These are phyloP conservation scores for Bubo blakistoni DNA, from an alignment of 2,113 vertebrate species.

Conservation along the genomic window DNA sequence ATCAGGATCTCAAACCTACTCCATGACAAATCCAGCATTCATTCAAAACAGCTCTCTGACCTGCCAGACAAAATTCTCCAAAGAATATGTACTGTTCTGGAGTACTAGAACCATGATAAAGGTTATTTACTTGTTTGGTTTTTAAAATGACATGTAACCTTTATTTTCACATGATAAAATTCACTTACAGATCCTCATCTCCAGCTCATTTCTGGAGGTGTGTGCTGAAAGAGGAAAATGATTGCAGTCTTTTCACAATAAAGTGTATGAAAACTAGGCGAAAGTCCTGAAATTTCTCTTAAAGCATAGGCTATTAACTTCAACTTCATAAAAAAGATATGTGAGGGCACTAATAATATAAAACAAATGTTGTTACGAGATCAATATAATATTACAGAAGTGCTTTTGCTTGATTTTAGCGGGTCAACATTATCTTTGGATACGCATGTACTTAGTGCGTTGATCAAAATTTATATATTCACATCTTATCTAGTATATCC, in stretches of 20 bases:
- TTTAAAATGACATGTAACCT: neutral
- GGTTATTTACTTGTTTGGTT: rapidly evolving
- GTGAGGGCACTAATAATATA: neutral
- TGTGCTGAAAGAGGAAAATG: neutral
- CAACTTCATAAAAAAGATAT: neutral
- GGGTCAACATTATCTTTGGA: neutral
- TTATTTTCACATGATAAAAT: neutral
- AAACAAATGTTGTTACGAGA: neutral
- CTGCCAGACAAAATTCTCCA: neutral
- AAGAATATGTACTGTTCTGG: rapidly evolving
- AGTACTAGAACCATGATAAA: neutral
- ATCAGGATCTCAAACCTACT: neutral
- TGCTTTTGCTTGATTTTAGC: neutral
- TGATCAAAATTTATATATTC: neutral
- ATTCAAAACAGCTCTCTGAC: neutral
- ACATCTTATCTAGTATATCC: neutral
- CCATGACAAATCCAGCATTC: neutral
- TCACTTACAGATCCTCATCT: neutral
- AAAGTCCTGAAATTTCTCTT: neutral
- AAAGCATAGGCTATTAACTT: neutral
- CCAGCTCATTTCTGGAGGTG: neutral
- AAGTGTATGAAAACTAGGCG: neutral
- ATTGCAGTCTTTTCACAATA: neutral
- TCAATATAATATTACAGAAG: neutral
- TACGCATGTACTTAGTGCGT: neutral